Evolutionary conservation across 2,113 vertebrate species (phyloP).

Genomic region (Lycaon pictus): DNA sequence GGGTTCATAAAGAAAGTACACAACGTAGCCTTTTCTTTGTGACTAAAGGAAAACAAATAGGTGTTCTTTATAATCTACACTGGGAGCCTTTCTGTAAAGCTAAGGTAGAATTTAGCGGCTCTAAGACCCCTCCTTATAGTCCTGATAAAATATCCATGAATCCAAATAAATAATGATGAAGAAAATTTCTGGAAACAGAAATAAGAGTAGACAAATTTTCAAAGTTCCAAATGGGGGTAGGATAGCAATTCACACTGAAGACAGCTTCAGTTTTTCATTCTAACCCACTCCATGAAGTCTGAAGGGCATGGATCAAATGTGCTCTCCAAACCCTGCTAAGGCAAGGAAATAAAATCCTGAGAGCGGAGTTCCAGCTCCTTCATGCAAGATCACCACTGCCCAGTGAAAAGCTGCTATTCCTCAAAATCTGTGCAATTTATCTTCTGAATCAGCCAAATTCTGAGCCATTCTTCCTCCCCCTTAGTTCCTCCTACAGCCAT

Average conservation of each 20-base stretch:
- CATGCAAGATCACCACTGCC: not conserved
- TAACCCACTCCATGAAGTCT: not conserved
- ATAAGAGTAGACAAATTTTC: not conserved
- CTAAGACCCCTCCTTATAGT: not conserved
- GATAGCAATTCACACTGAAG: not conserved
- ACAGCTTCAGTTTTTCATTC: not conserved
- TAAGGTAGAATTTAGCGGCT: not conserved
- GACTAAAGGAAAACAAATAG: not conserved
- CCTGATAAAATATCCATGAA: not conserved
- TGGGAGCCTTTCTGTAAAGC: not conserved
- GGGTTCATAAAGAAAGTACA: conserved; percentile 4
- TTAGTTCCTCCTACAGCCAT: not conserved
- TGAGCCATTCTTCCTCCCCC: not conserved
- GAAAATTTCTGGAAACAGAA: not conserved
- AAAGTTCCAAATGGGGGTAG: not conserved
- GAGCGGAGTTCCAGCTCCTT: not conserved
- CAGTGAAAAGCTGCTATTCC: not conserved
- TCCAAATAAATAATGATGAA: not conserved
- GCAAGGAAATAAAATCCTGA: not conserved
- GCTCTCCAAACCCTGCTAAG: not conserved
- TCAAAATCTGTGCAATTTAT: not conserved
- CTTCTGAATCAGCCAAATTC: not conserved
- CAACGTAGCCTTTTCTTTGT: not conserved
- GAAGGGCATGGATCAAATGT: not conserved
- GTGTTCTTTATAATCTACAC: not conserved